These are phyloP conservation scores for Anorthoa munda DNA, from an alignment of 2,888 invertebrate species.

Conservation along the genomic window DNA sequence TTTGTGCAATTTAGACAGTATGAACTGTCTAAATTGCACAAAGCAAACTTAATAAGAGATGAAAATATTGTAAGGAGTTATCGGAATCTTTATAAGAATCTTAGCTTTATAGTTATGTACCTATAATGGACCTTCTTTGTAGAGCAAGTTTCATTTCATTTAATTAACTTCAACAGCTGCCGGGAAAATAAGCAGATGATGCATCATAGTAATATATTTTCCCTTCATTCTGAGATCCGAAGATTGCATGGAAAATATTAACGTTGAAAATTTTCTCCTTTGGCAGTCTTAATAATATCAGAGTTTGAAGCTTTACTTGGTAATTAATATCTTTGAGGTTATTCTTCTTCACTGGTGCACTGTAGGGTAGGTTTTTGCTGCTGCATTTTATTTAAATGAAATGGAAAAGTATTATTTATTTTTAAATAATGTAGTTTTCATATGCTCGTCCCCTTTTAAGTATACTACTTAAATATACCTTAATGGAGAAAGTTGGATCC, in stretches of 20 bases:
- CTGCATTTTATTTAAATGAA: too few species aligned
- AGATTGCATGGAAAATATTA: constrained; percentile 52
- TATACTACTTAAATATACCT: too few species aligned
- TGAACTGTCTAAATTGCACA: too few species aligned
- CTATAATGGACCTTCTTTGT: constrained; percentile 1
- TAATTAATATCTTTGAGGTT: constrained; percentile 58
- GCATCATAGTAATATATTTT: constrained; percentile 60
- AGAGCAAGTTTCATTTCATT: constrained; percentile 28
- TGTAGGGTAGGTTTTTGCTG: background rate
- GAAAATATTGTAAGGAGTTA: background rate
- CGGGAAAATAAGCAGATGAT: constrained; percentile 46
- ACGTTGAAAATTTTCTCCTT: constrained; percentile 45
- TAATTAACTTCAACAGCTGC: constrained; percentile 45
- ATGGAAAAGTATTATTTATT: background rate
- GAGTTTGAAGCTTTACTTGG: constrained; percentile 44
- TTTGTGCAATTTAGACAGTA: too few species aligned
- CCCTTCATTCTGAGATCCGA: constrained; percentile 42
- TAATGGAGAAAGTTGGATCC: too few species aligned
- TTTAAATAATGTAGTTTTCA: too few species aligned
- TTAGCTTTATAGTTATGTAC: constrained; percentile 12
- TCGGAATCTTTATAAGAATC: background rate
- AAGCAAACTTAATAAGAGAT: too few species aligned
- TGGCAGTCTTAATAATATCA: constrained; percentile 49
- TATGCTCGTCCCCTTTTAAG: too few species aligned
- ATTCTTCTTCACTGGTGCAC: constrained; percentile 25